Base-by-base conservation (phyloP, 2,888 invertebrate species). In the Rugalucina vietnamica region DNA sequence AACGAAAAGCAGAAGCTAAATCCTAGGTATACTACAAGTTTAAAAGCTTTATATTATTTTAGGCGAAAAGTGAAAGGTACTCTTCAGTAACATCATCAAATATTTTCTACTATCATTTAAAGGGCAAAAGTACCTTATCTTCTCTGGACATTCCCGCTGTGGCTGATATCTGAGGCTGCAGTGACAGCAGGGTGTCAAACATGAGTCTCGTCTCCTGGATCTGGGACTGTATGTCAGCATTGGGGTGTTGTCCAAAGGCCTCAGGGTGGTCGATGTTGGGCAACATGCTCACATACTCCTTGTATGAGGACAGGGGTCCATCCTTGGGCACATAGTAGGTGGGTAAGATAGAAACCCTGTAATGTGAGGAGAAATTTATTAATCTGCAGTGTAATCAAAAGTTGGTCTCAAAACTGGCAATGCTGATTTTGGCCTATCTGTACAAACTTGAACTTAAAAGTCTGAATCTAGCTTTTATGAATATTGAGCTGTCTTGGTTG, bases 181-280 rank as follows among this genome's bases (percentile, higher is more conserved):
- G 96, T 0, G 97, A 96, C 94, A 98, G 96, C 57, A 98, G 95
- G 0, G 97, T 97, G 76, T 97, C 96, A 92, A 97, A 97, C 94
- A 98, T 96, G 80, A 96, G 96, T 85, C 97, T 95, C 0, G 97
- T 97, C 93, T 98, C 98, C 93, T 97, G 97, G 60, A 98, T 98
- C 69, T 97, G 96, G 0, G 97, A 97, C 4, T 97, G 97, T 87
- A 98, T 98, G 94, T 98, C 98, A 0, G 98, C 98, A 91, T 98
- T 98, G 1, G 97, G 96, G 95, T 98, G 98, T 93, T 98, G 98
- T 0, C 98, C 98, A 91, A 98, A 97, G 0, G 97, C 97, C 95
- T 98, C 98, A 0, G 98, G 98, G 88, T 97, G 96, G 94, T 98
- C 98, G 78, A 96, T 95, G 73, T 95, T 96, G 1, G 98, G 98